phyloP scores from a whole-genome alignment of 2,797 vertebrate genomes.

The Chaetophractus vellerosus region DNA sequence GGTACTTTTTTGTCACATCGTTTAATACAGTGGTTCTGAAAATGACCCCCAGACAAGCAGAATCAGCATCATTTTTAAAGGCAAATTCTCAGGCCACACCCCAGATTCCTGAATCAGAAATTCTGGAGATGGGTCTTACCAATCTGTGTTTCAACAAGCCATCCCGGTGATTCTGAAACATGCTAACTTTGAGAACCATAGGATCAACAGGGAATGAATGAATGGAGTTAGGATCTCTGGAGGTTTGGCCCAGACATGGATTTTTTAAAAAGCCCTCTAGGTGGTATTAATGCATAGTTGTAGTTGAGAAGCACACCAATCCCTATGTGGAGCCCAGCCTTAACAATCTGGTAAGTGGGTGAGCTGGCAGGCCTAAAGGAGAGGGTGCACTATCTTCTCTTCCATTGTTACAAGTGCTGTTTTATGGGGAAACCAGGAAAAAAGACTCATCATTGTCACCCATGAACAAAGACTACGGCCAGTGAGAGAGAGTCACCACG shows the following conservation, averaged over 20 bases:
- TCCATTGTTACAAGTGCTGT: neutral
- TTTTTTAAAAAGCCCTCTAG: neutral
- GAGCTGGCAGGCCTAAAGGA: no score
- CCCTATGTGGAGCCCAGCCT: slow-evolving; percentile 89
- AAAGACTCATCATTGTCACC: neutral
- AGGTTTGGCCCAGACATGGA: neutral
- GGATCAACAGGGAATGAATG: neutral
- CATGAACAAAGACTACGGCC: neutral
- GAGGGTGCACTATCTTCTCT: neutral
- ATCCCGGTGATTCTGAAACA: neutral
- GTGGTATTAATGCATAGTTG: neutral
- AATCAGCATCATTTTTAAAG: neutral
- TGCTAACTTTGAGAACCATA: neutral
- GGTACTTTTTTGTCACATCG: neutral
- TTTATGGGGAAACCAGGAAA: neutral
- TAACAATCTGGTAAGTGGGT: slow-evolving; percentile 88
- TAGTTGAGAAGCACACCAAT: slow-evolving; percentile 82
- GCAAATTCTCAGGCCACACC: neutral
- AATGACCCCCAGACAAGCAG: neutral
- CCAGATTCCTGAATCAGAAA: neutral
- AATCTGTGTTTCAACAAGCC: neutral
- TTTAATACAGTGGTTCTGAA: neutral
- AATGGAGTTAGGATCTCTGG: neutral
- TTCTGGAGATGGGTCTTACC: neutral
- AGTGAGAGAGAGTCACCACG: neutral